Evolutionary conservation across 2,113 vertebrate species (phyloP).

Genomic region (Leptosomus discolor): DNA sequence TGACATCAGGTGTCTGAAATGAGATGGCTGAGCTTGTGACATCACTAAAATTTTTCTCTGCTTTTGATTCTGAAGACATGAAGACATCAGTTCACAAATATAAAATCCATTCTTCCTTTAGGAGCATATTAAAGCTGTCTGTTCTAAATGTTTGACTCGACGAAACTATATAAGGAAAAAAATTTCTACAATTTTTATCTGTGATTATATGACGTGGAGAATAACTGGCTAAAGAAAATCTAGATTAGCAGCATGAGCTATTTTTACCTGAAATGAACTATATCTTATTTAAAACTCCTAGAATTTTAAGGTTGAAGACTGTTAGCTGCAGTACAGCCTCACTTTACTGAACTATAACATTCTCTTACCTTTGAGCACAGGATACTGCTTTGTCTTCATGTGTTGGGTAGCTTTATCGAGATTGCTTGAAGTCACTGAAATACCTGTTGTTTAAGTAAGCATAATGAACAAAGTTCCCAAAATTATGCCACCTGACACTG

Average conservation of each 20-base stretch:
- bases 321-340: not conserved
- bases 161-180: not conserved
- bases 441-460: not conserved
- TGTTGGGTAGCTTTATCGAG: not conserved
- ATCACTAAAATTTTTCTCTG: not conserved
- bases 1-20: not conserved
- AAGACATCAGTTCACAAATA: not conserved
- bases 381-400: not conserved
- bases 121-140: not conserved
- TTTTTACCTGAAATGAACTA: not conserved
- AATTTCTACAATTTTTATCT: not conserved
- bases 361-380: not conserved
- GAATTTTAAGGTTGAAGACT: not conserved
- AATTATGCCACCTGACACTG: not conserved
- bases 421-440: not conserved
- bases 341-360: not conserved
- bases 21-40: not conserved
- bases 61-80: not conserved
- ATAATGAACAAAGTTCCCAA: not conserved
- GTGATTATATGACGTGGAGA: not conserved
- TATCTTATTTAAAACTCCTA: accelerated
- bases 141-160: not conserved
- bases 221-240: not conserved
- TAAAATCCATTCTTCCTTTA: not conserved
- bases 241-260: not conserved